phyloP scores from a whole-genome alignment of 2,113 vertebrate species.

The Alligator sinensis region DNA sequence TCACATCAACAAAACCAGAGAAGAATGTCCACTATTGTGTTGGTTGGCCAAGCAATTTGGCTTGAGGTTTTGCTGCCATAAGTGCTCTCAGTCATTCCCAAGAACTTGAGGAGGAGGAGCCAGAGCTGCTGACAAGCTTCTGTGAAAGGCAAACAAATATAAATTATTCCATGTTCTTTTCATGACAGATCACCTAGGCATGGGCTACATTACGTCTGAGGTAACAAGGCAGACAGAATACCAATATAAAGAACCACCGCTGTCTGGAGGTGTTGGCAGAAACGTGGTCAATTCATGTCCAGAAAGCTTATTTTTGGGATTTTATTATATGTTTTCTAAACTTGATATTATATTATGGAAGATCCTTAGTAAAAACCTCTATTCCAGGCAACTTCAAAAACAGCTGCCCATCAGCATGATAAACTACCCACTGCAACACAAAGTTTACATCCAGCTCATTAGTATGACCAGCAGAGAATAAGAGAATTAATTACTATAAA shows the following conservation, averaged over 20 bases:
- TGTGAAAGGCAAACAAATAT: not conserved
- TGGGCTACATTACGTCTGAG: too few relatives aligned
- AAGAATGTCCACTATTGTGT: not conserved
- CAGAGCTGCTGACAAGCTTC: not conserved
- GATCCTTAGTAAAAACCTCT: accelerated
- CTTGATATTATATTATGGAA: too few relatives aligned
- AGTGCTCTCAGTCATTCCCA: not conserved
- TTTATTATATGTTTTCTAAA: too few relatives aligned
- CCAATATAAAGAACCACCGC: too few relatives aligned
- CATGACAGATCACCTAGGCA: too few relatives aligned
- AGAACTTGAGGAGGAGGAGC: not conserved
- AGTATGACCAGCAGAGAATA: not conserved
- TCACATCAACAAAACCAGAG: not conserved
- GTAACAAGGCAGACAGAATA: too few relatives aligned
- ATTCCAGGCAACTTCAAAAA: not conserved
- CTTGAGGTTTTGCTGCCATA: not conserved
- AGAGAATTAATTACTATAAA: not conserved
- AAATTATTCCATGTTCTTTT: too few relatives aligned
- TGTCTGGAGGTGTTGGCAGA: too few relatives aligned
- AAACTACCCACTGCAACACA: not conserved
- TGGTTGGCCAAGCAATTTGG: not conserved
- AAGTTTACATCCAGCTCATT: not conserved
- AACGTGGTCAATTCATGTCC: too few relatives aligned
- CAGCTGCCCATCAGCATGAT: not conserved
- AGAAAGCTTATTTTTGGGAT: too few relatives aligned